phyloP scores from a whole-genome alignment of 2,113 vertebrate species.

The Ailurus styani region DNA sequence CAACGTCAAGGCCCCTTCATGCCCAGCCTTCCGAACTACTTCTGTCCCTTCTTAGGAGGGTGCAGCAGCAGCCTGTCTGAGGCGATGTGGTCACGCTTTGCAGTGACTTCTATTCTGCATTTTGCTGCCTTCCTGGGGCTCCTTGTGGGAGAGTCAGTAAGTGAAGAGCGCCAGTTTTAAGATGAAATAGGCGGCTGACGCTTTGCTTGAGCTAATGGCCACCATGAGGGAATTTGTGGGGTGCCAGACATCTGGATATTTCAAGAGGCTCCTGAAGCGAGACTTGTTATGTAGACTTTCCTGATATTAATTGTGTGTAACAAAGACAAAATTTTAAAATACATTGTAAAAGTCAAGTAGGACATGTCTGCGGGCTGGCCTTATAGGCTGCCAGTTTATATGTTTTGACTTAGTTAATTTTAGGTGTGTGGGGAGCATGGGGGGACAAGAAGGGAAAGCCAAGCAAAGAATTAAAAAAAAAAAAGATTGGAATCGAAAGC shows the following conservation, averaged over 20 bases:
- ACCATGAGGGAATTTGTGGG: not conserved
- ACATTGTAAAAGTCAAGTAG: not conserved
- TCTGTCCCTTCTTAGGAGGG: not conserved
- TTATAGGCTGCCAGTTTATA: not conserved
- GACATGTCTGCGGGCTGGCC: not conserved
- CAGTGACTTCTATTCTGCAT: not conserved
- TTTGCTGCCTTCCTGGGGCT: not conserved
- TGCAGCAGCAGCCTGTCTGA: accelerated
- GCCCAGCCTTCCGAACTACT: not conserved
- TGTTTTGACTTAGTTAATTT: not conserved
- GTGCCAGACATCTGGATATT: not conserved
- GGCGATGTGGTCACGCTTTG: too few relatives aligned
- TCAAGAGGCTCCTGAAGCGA: not conserved
- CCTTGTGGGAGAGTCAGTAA: not conserved
- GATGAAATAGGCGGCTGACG: not conserved
- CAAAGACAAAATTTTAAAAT: not conserved
- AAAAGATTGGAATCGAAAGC: not conserved
- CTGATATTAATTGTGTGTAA: not conserved
- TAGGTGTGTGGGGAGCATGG: not conserved
- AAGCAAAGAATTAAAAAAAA: not conserved
- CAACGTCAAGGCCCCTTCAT: not conserved
- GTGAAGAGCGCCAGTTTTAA: not conserved
- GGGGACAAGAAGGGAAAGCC: not conserved
- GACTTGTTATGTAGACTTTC: not conserved
- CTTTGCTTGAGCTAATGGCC: not conserved